Evolutionary conservation across 2,888 invertebrate genomes (phyloP).

Genomic region (Chrysomela aeneicollis): DNA sequence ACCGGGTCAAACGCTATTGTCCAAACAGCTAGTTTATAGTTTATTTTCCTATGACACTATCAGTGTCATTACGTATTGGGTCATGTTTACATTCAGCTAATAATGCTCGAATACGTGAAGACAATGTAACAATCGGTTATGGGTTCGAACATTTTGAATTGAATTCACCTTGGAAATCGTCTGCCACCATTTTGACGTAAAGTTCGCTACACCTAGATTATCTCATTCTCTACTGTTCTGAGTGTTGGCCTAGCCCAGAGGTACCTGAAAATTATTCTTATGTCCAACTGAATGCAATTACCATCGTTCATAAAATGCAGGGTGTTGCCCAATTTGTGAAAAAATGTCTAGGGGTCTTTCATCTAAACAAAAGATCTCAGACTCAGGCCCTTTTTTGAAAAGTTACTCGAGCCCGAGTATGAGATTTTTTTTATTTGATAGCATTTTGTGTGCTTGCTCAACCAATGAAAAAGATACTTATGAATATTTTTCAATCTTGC

Average conservation of each 20-base stretch:
- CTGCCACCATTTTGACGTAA: conserved; percentile 6
- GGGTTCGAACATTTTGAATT: conserved; percentile 7
- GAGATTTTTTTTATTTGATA: no score
- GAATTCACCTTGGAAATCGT: conserved; percentile 12
- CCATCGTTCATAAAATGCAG: no score
- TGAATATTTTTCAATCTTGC: no score
- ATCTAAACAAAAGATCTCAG: no score
- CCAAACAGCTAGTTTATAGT: conserved; percentile 15
- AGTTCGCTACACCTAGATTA: conserved; percentile 15
- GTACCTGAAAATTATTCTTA: no score
- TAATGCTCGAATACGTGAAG: conserved; percentile 7
- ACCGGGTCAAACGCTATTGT: conserved; percentile 10
- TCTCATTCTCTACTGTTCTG: background rate
- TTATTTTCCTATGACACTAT: background rate
- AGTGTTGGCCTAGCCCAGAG: background rate
- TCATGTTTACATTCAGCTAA: background rate
- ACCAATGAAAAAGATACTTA: no score
- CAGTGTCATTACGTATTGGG: background rate
- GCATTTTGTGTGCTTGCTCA: no score
- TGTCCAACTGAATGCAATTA: no score
- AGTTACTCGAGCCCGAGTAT: no score
- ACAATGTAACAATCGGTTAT: conserved; percentile 20
- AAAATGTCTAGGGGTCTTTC: no score
- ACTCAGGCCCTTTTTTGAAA: no score
- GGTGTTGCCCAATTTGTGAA: no score